Percentiles rank a stretch among this genome's conserved stretches.
phyloP scores from a whole-genome alignment of 2,113 vertebrate species.

The Donacobius atricapilla region DNA sequence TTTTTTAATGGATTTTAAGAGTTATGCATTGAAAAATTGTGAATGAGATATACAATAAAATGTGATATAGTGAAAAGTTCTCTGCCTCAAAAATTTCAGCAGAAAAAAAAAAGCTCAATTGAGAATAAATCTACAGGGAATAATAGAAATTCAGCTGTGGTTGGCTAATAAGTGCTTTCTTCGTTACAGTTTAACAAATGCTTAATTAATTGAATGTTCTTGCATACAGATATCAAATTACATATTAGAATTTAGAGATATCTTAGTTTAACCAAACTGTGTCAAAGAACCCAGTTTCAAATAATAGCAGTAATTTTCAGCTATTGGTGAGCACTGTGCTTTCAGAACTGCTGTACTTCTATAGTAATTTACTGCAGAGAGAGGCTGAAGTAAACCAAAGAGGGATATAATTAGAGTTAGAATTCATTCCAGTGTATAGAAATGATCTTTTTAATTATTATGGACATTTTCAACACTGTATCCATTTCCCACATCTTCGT shows the following conservation, averaged over 20 bases:
- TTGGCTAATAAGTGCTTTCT: not conserved
- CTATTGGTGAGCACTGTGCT: not conserved
- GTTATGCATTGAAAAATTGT: fast-evolving
- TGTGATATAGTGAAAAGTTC: not conserved
- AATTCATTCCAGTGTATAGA: not conserved
- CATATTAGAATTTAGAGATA: conserved; percentile 10
- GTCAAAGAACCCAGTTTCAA: not conserved
- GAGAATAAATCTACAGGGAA: not conserved
- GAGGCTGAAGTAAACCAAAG: not conserved
- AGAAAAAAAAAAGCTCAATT: not conserved
- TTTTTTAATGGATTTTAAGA: not conserved
- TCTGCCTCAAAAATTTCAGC: not conserved
- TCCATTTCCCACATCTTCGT: not conserved
- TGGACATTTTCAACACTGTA: not conserved
- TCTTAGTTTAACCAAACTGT: not conserved
- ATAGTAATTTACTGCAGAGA: not conserved
- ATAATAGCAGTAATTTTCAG: not conserved
- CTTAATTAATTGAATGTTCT: conserved; percentile 12
- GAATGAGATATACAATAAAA: not conserved
- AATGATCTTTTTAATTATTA: not conserved
- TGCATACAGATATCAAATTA: not conserved
- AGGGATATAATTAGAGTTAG: not conserved
- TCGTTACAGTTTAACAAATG: not conserved
- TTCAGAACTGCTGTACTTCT: not conserved
- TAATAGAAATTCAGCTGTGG: not conserved